Conservation (phyloP, 2,113 vertebrate species). For the Strix uralensis region DNA sequence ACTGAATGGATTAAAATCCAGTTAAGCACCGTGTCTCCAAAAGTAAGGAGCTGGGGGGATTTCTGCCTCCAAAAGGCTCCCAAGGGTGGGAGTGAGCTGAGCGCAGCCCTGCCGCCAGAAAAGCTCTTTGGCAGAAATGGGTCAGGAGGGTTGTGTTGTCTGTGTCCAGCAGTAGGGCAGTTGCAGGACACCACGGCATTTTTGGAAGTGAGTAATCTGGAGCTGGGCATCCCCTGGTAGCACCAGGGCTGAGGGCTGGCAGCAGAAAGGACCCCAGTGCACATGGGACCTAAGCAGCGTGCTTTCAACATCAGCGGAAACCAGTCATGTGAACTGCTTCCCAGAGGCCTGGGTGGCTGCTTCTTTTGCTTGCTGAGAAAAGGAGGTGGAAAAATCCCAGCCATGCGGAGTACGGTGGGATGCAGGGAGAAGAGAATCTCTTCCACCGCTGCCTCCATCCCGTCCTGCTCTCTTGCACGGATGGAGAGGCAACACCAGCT, state of each 20-base stretch:
- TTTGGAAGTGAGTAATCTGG: not conserved
- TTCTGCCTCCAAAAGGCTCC: not conserved
- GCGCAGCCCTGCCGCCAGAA: not conserved
- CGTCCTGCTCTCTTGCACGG: fast-evolving
- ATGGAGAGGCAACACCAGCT: not conserved
- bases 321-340: not conserved
- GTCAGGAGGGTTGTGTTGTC: not conserved
- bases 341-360: not conserved
- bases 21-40: not conserved
- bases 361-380: not conserved
- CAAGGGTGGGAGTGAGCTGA: not conserved
- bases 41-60: not conserved
- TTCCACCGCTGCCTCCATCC: not conserved
- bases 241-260: not conserved
- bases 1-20: not conserved
- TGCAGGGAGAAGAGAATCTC: not conserved
- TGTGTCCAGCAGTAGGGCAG: not conserved
- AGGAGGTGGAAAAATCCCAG: not conserved
- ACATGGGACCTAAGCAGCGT: fast-evolving
- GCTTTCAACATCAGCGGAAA: not conserved
- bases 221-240: not conserved
- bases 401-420: too few species aligned
- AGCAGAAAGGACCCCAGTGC: not conserved
- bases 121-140: not conserved
- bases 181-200: not conserved